These are phyloP conservation scores for Chamaea fasciata DNA, from an alignment of 2,113 vertebrate genomes.

Conservation along the genomic window DNA sequence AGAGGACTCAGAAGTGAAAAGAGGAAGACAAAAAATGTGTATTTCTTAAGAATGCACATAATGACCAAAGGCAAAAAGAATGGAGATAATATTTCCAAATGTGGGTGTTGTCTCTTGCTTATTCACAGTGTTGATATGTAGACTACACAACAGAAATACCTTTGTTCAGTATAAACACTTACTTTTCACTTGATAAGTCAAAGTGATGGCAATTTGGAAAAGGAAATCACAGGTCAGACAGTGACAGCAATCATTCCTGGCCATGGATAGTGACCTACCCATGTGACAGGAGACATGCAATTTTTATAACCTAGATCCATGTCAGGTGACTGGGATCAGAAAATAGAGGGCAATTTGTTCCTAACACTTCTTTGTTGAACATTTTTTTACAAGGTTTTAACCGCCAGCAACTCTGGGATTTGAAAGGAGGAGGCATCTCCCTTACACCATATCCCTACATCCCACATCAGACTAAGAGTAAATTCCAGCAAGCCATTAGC, in stretches of 20 bases:
- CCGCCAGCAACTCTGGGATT: conserved; percentile 18
- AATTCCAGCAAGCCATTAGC: conserved; percentile 42
- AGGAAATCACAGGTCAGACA: not conserved
- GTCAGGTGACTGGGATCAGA: not conserved
- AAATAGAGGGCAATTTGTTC: conserved; percentile 6
- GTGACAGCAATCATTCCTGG: not conserved
- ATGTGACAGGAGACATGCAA: not conserved
- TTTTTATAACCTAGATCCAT: not conserved
- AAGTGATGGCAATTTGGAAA: not conserved
- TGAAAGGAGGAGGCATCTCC: not conserved
- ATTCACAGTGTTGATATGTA: not conserved
- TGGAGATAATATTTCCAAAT: not conserved
- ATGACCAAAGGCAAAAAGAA: not conserved
- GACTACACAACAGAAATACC: not conserved
- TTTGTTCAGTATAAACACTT: not conserved
- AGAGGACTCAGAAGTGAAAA: not conserved
- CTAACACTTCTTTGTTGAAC: not conserved
- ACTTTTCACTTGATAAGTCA: not conserved
- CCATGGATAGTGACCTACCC: not conserved
- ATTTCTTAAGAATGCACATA: not conserved
- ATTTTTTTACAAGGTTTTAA: conserved; percentile 33
- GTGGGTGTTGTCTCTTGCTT: not conserved
- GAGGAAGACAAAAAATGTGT: not conserved
- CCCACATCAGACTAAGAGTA: conserved; percentile 27
- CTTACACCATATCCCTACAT: conserved; percentile 15